phyloP scores from a whole-genome alignment of 30 jellyfish, hydroid and myxozoan species.

The Hydractinia echinata region DNA sequence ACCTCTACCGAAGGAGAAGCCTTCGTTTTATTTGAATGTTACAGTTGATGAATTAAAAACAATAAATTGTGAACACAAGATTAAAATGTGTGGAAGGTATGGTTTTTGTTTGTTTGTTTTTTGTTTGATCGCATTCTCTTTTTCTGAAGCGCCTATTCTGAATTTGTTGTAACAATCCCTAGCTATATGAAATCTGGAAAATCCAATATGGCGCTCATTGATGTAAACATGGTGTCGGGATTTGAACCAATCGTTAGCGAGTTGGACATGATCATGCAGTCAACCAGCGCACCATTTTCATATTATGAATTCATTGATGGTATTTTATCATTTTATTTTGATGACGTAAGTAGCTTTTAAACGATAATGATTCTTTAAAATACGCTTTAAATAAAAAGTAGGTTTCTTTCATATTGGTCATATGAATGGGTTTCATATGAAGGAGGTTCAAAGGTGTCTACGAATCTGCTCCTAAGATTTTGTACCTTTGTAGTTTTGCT shows the following conservation, averaged over 20 bases:
- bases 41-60: neutral
- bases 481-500: too few relatives aligned
- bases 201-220: slow-evolving; percentile 71
- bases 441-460: too few relatives aligned
- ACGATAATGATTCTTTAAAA: too few relatives aligned
- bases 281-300: neutral
- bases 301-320: slow-evolving; percentile 16
- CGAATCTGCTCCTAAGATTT: too few relatives aligned
- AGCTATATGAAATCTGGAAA: slow-evolving; percentile 43
- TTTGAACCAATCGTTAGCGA: slow-evolving; percentile 49
- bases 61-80: neutral
- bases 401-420: too few relatives aligned
- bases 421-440: too few relatives aligned
- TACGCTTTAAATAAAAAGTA: too few relatives aligned
- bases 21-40: neutral
- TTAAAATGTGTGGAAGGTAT: neutral
- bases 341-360: neutral
- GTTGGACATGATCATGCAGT: slow-evolving; percentile 18
- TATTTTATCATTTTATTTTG: slow-evolving; percentile 2
- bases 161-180: neutral
- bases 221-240: slow-evolving; percentile 73
- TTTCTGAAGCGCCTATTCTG: neutral
- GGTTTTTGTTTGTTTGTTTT: neutral
- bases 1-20: neutral
- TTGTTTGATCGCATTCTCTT: neutral